Conservation (phyloP, 2,888 invertebrate genomes). For the Erynnis tages region DNA sequence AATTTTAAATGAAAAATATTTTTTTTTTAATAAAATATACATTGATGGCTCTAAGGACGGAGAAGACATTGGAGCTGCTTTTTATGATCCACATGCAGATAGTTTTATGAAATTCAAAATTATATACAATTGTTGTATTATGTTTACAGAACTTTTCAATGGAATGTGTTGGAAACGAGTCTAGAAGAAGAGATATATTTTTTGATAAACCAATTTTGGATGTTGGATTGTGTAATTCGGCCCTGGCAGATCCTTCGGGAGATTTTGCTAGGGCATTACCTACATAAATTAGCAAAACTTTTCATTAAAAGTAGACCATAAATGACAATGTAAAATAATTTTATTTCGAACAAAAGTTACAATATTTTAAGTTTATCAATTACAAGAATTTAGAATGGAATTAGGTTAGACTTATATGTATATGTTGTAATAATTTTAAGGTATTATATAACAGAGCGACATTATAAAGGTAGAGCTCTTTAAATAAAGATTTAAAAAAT, state of each 20-base stretch:
- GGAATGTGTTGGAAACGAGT: neutral
- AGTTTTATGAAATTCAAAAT: neutral
- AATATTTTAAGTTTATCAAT: too few species aligned
- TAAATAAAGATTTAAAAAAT: too few species aligned
- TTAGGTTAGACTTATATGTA: too few species aligned
- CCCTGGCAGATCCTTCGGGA: too few species aligned
- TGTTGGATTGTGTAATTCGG: neutral
- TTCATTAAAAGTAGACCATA: too few species aligned
- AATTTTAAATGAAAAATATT: neutral
- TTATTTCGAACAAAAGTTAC: too few species aligned
- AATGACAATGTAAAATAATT: too few species aligned
- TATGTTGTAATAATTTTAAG: too few species aligned
- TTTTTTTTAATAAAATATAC: neutral
- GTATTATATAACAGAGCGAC: too few species aligned
- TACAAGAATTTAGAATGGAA: too few species aligned
- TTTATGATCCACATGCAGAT: neutral
- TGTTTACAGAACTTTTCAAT: neutral
- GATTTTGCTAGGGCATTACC: neutral
- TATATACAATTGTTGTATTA: conserved; percentile 4
- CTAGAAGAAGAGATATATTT: neutral
- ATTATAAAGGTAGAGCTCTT: too few species aligned
- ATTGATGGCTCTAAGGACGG: neutral
- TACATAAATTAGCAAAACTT: too few species aligned
- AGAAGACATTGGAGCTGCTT: neutral
- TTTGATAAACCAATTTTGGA: neutral